These are phyloP conservation scores for Dendrolimus pini DNA, from an alignment of 2,888 invertebrate species.

Conservation along the genomic window DNA sequence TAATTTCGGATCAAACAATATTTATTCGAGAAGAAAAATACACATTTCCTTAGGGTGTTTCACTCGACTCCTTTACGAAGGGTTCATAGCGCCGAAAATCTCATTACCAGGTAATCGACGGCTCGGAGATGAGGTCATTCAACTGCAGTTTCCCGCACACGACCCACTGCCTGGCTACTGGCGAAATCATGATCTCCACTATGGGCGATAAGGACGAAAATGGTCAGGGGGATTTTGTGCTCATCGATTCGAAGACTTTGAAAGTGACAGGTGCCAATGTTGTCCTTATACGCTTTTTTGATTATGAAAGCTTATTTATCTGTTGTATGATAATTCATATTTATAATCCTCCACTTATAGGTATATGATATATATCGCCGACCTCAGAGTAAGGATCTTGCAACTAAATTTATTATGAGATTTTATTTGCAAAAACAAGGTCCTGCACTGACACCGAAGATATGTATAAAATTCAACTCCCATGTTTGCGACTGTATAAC, in stretches of 20 bases:
- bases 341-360: too few relatives aligned
- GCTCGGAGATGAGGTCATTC: slow-evolving; percentile 83
- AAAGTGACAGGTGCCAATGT: slow-evolving; percentile 79
- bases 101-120: slow-evolving; percentile 84
- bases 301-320: too few relatives aligned
- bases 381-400: too few relatives aligned
- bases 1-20: background rate
- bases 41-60: slow-evolving; percentile 8
- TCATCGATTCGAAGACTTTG: slow-evolving; percentile 89
- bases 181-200: slow-evolving; percentile 96
- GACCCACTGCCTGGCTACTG: slow-evolving; percentile 93
- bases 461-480: too few relatives aligned
- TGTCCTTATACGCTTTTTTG: slow-evolving; percentile 1
- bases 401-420: too few relatives aligned
- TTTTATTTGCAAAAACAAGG: too few relatives aligned
- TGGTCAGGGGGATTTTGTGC: slow-evolving; percentile 90
- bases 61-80: slow-evolving; percentile 27
- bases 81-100: slow-evolving; percentile 47
- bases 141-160: slow-evolving; percentile 95
- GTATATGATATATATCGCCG: too few relatives aligned
- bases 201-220: slow-evolving; percentile 94
- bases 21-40: background rate
- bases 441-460: too few relatives aligned
- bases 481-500: too few relatives aligned
- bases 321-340: too few relatives aligned